phyloP scores from a whole-genome alignment of 2,888 invertebrate species.

The Xestia xanthographa region DNA sequence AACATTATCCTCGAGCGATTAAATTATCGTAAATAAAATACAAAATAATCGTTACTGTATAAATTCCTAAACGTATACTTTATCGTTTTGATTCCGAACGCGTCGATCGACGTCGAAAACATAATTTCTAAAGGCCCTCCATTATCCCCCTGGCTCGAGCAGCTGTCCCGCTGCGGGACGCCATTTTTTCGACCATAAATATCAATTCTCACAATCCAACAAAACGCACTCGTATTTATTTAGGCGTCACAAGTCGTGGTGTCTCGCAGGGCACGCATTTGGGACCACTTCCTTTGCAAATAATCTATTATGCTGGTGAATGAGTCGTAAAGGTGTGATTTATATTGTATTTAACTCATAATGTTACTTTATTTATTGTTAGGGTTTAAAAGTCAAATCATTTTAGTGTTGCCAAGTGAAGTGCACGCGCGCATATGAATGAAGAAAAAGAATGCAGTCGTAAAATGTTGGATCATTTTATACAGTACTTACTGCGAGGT shows the following conservation, averaged over 20 bases:
- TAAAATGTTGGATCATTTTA: conserved; percentile 58
- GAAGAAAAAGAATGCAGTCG: conserved; percentile 40
- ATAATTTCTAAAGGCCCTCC: conserved; percentile 75
- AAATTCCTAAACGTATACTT: conserved; percentile 69
- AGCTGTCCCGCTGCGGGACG: conserved; percentile 84
- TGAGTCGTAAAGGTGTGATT: conserved; percentile 75
- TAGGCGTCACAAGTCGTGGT: conserved; percentile 80
- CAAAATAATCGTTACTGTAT: conserved; percentile 65
- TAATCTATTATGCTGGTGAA: conserved; percentile 76
- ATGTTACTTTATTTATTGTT: conserved; percentile 67
- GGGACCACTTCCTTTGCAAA: conserved; percentile 81
- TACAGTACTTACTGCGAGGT: conserved; percentile 42
- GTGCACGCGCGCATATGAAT: conserved; percentile 40
- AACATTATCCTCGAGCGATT: conserved; percentile 63
- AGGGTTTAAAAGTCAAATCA: conserved; percentile 57
- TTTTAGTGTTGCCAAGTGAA: conserved; percentile 61
- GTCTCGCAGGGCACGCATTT: conserved; percentile 74
- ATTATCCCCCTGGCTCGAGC: conserved; percentile 74
- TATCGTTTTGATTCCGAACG: conserved; percentile 70
- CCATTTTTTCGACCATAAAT: conserved; percentile 88
- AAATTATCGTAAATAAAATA: conserved; percentile 68
- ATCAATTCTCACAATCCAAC: conserved; percentile 88
- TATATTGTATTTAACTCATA: conserved; percentile 69
- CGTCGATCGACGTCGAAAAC: conserved; percentile 71
- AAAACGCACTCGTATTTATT: conserved; percentile 89